phyloP scores from a whole-genome alignment of 2,888 invertebrate genomes.

The Dasysyrphus tricinctus region DNA sequence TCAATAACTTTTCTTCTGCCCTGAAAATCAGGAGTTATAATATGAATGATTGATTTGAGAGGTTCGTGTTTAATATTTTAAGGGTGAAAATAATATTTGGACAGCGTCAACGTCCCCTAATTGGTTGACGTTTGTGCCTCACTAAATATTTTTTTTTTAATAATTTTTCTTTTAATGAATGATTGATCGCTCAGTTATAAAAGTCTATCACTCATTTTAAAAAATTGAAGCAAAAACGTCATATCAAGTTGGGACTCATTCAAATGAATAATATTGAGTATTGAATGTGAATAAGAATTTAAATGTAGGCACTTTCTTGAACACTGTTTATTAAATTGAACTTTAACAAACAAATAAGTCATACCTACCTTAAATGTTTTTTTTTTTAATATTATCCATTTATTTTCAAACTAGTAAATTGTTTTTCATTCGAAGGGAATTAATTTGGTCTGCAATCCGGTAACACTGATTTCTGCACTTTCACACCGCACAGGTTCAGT shows the following conservation, averaged over 20 bases:
- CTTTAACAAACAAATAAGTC: too few species aligned
- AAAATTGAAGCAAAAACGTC: neutral
- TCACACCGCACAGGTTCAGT: too few species aligned
- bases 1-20: neutral
- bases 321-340: too few species aligned
- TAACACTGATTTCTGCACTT: too few species aligned
- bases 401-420: too few species aligned
- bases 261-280: conserved; percentile 23
- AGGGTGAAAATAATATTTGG: conserved; percentile 21
- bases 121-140: conserved; percentile 23
- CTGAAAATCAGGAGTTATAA: conserved; percentile 14
- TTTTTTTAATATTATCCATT: too few species aligned
- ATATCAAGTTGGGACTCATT: neutral
- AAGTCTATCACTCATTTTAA: conserved; percentile 6
- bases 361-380: too few species aligned
- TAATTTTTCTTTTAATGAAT: neutral
- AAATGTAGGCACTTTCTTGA: too few species aligned
- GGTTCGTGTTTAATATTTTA: conserved; percentile 28
- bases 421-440: too few species aligned
- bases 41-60: conserved; percentile 33
- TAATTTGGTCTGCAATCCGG: too few species aligned
- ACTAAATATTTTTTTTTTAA: neutral
- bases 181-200: conserved; percentile 30
- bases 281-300: conserved; percentile 1
- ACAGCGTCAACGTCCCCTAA: conserved; percentile 8